Conservation (phyloP, 2,797 vertebrate genomes). For the Malurus splendens region DNA sequence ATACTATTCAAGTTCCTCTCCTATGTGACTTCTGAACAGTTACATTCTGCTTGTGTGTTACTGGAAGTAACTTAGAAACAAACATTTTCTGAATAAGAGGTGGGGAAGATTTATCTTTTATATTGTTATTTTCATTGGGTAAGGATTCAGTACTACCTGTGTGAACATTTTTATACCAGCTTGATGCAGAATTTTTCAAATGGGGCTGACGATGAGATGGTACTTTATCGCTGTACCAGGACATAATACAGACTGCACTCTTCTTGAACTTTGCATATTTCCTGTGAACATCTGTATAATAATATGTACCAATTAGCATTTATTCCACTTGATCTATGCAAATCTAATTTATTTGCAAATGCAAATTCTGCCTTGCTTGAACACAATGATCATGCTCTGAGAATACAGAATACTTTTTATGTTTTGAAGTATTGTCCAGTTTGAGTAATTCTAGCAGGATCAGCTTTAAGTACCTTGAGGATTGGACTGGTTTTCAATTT, state of each 20-base stretch:
- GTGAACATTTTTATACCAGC: neutral
- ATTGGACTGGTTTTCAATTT: neutral
- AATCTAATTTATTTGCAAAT: neutral
- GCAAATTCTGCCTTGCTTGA: neutral
- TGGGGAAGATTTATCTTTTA: neutral
- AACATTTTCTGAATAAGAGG: neutral
- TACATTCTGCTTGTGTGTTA: neutral
- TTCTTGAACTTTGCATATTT: neutral
- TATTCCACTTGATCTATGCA: neutral
- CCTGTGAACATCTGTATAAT: neutral
- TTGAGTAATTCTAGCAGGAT: neutral
- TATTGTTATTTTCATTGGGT: rapidly evolving
- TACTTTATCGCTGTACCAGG: neutral
- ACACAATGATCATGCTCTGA: neutral
- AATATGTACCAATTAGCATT: neutral
- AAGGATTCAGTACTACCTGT: neutral
- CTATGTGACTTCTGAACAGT: neutral
- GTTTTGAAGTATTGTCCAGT: neutral
- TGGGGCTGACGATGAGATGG: neutral
- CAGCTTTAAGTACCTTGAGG: neutral
- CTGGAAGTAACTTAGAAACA: neutral
- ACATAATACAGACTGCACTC: neutral
- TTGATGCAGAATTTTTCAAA: neutral
- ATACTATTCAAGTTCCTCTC: neutral
- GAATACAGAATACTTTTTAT: neutral